A percentile compares a stretch with the other conserved stretches of the same genome.
These are phyloP conservation scores for Pogona vitticeps DNA, from an alignment of 2,113 vertebrate genomes.

Conservation along the genomic window DNA sequence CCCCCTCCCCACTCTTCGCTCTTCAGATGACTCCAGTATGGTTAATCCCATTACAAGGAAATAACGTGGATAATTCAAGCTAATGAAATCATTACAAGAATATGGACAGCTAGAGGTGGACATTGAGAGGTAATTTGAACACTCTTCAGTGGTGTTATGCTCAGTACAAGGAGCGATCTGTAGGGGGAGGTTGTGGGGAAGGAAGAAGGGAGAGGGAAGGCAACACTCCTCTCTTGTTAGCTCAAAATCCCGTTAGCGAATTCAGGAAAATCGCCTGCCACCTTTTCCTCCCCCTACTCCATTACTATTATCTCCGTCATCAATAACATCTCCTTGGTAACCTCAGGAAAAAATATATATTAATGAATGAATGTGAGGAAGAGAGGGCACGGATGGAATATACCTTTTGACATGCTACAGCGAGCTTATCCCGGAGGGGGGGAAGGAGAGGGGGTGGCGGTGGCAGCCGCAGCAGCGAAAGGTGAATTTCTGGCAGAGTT, in stretches of 20 bases:
- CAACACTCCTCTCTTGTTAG: slow-evolving; percentile 55
- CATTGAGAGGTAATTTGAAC: slow-evolving; percentile 74
- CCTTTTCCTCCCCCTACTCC: slow-evolving; percentile 5
- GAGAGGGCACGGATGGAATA: neutral
- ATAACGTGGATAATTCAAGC: slow-evolving; percentile 81
- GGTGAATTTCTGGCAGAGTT: neutral
- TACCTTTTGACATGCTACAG: neutral
- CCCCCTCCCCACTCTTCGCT: slow-evolving; percentile 51
- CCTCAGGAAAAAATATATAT: slow-evolving; percentile 23
- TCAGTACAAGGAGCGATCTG: slow-evolving; percentile 60
- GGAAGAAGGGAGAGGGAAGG: neutral
- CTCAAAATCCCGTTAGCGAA: slow-evolving; percentile 57
- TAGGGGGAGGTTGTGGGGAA: slow-evolving; percentile 51
- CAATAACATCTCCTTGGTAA: slow-evolving; percentile 38
- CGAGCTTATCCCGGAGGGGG: accelerated
- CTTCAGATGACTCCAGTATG: slow-evolving; percentile 69
- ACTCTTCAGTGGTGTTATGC: slow-evolving; percentile 69
- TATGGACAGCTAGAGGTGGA: slow-evolving; percentile 77
- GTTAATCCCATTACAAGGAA: slow-evolving; percentile 81
- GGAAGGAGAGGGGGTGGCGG: accelerated
- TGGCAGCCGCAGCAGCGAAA: no score
- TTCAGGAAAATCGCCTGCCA: slow-evolving; percentile 57
- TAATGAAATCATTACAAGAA: slow-evolving; percentile 80
- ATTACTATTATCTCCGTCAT: slow-evolving; percentile 32
- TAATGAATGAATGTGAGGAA: neutral